These are phyloP conservation scores for Gastrophysa polygoni DNA, from an alignment of 2,888 invertebrate species.

Conservation along the genomic window DNA sequence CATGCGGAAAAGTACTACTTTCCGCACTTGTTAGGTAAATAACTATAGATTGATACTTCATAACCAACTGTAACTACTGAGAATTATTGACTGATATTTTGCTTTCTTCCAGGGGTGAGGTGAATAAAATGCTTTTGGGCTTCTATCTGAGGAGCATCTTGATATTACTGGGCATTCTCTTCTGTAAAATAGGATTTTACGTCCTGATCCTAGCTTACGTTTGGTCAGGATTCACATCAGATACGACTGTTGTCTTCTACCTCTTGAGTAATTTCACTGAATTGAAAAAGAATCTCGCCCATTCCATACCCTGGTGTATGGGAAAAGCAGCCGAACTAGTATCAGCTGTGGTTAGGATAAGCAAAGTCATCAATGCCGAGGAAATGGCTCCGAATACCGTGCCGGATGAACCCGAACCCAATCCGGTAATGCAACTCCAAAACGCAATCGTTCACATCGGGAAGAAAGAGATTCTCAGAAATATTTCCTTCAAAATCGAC, in stretches of 20 bases:
- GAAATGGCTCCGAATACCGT: slow-evolving; percentile 67
- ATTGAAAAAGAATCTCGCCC: slow-evolving; percentile 78
- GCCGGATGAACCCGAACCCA: background rate
- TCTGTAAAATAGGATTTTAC: slow-evolving; percentile 42
- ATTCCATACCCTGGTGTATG: slow-evolving; percentile 82
- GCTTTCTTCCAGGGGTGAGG: slow-evolving; percentile 68
- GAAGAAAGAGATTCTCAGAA: slow-evolving; percentile 52
- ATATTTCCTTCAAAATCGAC: slow-evolving; percentile 58
- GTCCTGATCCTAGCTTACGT: slow-evolving; percentile 43
- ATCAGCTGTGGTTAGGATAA: slow-evolving; percentile 70
- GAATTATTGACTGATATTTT: too few relatives aligned
- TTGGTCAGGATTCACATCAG: slow-evolving; percentile 35
- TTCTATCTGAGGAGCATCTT: slow-evolving; percentile 50
- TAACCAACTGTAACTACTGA: too few relatives aligned
- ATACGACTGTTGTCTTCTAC: slow-evolving; percentile 41
- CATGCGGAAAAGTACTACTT: too few relatives aligned
- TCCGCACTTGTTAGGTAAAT: too few relatives aligned
- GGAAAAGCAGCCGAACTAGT: slow-evolving; percentile 41
- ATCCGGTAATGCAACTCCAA: slow-evolving; percentile 20
- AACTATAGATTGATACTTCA: too few relatives aligned
- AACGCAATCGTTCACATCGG: slow-evolving; percentile 32
- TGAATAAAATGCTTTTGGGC: slow-evolving; percentile 61
- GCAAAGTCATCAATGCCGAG: slow-evolving; percentile 65
- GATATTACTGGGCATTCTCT: slow-evolving; percentile 46
- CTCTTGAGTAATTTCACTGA: slow-evolving; percentile 34